A percentile compares a stretch with the other conserved stretches of the same genome.
Evolutionary conservation across 2,797 vertebrate species (phyloP).

Genomic region (Pelobates cultripes): DNA sequence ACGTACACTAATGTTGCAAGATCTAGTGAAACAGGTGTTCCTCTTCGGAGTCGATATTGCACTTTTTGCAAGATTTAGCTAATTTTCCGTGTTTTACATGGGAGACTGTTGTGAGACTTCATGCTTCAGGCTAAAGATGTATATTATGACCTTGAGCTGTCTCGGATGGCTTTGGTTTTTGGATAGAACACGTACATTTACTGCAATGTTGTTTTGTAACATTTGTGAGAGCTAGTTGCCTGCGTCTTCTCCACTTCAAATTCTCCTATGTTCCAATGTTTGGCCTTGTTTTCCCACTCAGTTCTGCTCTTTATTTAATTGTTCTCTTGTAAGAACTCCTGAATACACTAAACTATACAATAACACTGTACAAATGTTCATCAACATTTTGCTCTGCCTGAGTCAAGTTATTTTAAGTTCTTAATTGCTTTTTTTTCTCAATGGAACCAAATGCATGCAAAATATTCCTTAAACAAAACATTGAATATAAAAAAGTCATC

Average conservation of each 20-base stretch:
- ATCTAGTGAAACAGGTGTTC: too few species aligned
- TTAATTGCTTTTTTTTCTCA: background rate
- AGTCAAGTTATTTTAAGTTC: background rate
- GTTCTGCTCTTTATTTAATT: background rate
- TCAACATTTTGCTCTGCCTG: conserved; percentile 6
- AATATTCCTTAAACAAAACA: too few species aligned
- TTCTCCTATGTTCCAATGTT: background rate
- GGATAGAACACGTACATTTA: background rate
- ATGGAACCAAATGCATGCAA: background rate
- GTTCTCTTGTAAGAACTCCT: background rate
- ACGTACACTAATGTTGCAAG: too few species aligned
- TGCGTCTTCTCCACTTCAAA: background rate
- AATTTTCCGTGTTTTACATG: too few species aligned
- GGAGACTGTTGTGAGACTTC: background rate
- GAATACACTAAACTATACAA: conserved; percentile 11
- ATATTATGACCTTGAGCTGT: background rate
- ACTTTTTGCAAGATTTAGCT: too few species aligned
- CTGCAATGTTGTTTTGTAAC: background rate
- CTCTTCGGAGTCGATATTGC: too few species aligned
- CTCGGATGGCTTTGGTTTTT: background rate
- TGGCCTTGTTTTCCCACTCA: conserved; percentile 34
- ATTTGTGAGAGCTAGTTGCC: background rate
- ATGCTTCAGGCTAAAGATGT: background rate
- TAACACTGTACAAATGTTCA: background rate
- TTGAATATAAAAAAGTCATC: too few species aligned